Evolutionary conservation across 2,888 invertebrate species (phyloP), one percentile per base, ranked within the genome.

Genomic region (Coremacera marginata): DNA sequence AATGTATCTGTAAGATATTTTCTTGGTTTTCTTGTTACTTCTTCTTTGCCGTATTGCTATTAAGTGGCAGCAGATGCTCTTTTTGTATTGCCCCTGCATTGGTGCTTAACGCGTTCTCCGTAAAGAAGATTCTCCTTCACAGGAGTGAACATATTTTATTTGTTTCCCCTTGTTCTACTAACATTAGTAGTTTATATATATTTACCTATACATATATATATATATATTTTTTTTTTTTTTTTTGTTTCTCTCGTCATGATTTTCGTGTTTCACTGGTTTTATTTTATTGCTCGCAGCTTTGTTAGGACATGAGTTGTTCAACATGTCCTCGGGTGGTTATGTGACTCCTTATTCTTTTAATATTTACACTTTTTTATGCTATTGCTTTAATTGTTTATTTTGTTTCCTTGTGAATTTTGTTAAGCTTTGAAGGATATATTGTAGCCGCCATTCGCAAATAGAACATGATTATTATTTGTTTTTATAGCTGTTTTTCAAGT

Each of bases 281-380:
- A 51, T 65, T 75, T 67, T 65, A 63, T 65, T 74, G 74, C 65
- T 51, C 52, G n/a, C 60, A 75, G 75, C 67, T 27, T 52, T 77
- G 57, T 27, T 11, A n/a, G 65, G 51, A 65, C 44, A 63, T 34
- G 63, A 62, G 27, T n/a, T 76, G 63, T 49, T 25, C 44, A 49
- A 62, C 72, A 37, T 37, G 44, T 8, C 55, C 16, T 55, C 52
- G 63, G 73, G 63, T 63, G 51, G 63, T 63, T 34, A 19, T 52
- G 63, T 27, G 22, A 37, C 49, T 34, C 73, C 44, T 22, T 25
- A 27, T 70, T 7, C 70, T 51, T 49, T 25, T 16, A 19, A 9
- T 22, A 25, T 27, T n/a, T 14, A 25, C 22, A 7, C 25, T 34
- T 19, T 31, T 57, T 44, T 16, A 9, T 22, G 44, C 37, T 71